A percentile compares a stretch with the other conserved stretches of the same genome.
These are phyloP conservation scores for Limnothrissa miodon DNA, from an alignment of 2,113 vertebrate genomes.

Conservation along the genomic window DNA sequence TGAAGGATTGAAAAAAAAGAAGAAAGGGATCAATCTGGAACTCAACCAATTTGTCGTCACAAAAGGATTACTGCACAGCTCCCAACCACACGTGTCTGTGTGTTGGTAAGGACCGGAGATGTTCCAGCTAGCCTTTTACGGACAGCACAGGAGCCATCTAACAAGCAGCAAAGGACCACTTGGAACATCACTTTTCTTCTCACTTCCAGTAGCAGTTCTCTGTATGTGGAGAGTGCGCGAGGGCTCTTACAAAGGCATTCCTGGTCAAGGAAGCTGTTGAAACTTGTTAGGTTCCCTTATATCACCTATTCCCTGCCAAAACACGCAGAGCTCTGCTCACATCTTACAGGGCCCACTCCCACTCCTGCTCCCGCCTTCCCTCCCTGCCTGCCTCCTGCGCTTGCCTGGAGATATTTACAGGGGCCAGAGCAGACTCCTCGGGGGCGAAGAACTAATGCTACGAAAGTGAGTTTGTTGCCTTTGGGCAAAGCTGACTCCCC, in stretches of 20 bases:
- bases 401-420: constrained; percentile 36
- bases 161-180: not conserved
- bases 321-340: constrained; percentile 34
- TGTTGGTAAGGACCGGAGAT: not conserved
- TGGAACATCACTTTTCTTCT: constrained; percentile 17
- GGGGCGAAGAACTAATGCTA: constrained; percentile 28
- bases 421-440: constrained; percentile 36
- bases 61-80: not conserved
- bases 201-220: constrained; percentile 1
- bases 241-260: constrained; percentile 21
- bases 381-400: not conserved
- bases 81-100: not conserved
- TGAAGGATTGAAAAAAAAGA: not conserved
- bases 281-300: constrained; percentile 31
- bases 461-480: constrained; percentile 38
- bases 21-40: not conserved
- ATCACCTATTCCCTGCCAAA: constrained; percentile 30
- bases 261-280: constrained; percentile 31
- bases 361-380: not conserved
- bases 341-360: constrained; percentile 31
- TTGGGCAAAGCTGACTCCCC: constrained; percentile 6
- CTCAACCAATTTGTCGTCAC: not conserved
- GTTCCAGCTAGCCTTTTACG: not conserved
- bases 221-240: not conserved
- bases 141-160: not conserved